Base-by-base conservation (phyloP, 1,140 invertebrate genomes). In the Dendrolimus punctatus region DNA sequence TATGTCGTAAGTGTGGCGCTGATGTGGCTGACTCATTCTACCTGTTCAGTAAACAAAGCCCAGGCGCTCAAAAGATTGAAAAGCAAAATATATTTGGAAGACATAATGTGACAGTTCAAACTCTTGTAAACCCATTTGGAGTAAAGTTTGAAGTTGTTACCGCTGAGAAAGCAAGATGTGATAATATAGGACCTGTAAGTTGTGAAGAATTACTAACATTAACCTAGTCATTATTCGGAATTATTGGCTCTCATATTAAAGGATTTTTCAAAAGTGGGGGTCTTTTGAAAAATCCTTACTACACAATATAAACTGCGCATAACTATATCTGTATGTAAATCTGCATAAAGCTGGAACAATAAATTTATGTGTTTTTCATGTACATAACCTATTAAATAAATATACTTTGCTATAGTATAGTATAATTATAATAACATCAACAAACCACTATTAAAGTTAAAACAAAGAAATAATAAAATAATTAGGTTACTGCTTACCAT, bases 1-100 rank as follows among this genome's bases (percentile, higher is more conserved):
- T 89, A 6, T 89, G 88, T 62, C 79, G 88, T 44, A 75, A 86
- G 72, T 89, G 88, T 62, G 88, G 88, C 8, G 78, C 79, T 58
- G 88, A 89, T 58, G 64, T 89, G 50, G 88, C 80, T 2, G 87
- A 88, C 66, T 80, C 87, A 36, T 62, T 76, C 68, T 84, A 88
- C 58, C 66, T 89, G 59, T 71, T 85, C 36, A 88, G 71, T 68
- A 80, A 85, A 69, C 51, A 72, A 47, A 89, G 88, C 63, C 84
- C 88, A 23, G 75, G 79, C 49, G 80, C 87, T 41, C 53, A 54
- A 40, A 81, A 85, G 53, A 66, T 63, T 49, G 68, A 75, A 9
- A 87, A 87, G 63, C 78, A 87, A 64, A 87, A 84, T 52, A 56
- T 89, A 50, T 89, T 89, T 83, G 83, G 86, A 41, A 76, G 62